Evolutionary conservation across 2,113 vertebrate genomes (phyloP), one percentile per base, ranked within the genome.

Genomic region (Scolopax mira): DNA sequence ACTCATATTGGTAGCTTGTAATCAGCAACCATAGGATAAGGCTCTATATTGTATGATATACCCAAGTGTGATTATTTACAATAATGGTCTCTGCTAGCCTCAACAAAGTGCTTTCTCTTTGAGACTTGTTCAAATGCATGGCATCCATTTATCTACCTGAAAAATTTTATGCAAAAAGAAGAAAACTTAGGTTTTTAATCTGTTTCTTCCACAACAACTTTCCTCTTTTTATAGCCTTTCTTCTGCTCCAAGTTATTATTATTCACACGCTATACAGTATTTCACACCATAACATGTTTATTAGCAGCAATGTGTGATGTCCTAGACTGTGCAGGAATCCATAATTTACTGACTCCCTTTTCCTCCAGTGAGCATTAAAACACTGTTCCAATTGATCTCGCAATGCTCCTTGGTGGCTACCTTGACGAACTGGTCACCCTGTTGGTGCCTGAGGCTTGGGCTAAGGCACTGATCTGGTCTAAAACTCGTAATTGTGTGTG

Each of bases 201-300:
- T 4, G 25, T 91, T 91, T 85, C 49, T 85, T 37, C 49, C n/a
- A 75, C 77, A 74, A 67, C 57, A 82, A 13, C 49, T 87, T 81
- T 41, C 30, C 7, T 87, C 93, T 95, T 97, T 95, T 96, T 94
- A 96, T 85, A 94, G 71, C 42, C 18, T 85, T 83, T 93, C 83
- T 93, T 88, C 82, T 86, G 67, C 60, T 94, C 51, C 33, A 39
- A 89, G 89, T 82, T 95, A 77, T 94, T 92, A 87, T 85, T 91
- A 95, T 96, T 94, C 79, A 2, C 74, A 44, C 16, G 3, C 62
- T 7, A 3, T 46, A 17, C 52, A 0, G 1, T 85, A 94, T 85
- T 94, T 97, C 94, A 89, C 85, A 94, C 81, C 64, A 80, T 39
- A 95, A 25, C 42, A 7, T 82, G 74, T 95, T 96, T 94, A 91